These are phyloP conservation scores for Ephydatia muelleri DNA, from an alignment of 37 sponge, comb jelly and placozoan genomes.

Conservation along the genomic window DNA sequence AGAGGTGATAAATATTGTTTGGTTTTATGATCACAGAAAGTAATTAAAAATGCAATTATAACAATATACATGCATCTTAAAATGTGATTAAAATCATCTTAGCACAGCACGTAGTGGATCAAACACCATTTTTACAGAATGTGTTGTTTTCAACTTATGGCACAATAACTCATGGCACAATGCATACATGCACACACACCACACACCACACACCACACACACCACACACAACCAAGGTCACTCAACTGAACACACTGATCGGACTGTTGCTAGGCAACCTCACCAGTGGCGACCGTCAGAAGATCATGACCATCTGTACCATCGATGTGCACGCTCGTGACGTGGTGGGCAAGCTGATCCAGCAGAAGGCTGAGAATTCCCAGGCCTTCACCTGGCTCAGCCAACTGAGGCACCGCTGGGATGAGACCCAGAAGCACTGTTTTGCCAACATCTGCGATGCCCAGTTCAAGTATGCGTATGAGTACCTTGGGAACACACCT, in stretches of 20 bases:
- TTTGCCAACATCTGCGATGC: slow-evolving; percentile 99
- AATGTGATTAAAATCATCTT: too few relatives aligned
- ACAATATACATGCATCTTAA: too few relatives aligned
- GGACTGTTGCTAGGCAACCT: slow-evolving; percentile 91
- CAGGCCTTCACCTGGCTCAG: slow-evolving; percentile 98
- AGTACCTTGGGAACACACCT: slow-evolving; percentile 97
- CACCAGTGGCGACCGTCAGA: slow-evolving; percentile 90
- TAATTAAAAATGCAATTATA: too few relatives aligned
- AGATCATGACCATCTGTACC: slow-evolving; percentile 99
- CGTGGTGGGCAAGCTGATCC: slow-evolving; percentile 94
- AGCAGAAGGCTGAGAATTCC: slow-evolving; percentile 94
- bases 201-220: too few relatives aligned
- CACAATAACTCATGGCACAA: too few relatives aligned
- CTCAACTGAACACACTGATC: slow-evolving; percentile 93
- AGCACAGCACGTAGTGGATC: too few relatives aligned
- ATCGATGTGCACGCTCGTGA: slow-evolving; percentile 99
- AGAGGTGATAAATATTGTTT: too few relatives aligned
- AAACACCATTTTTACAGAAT: too few relatives aligned
- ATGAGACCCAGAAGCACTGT: slow-evolving; percentile 92
- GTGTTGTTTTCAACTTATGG: too few relatives aligned
- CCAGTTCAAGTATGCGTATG: slow-evolving; percentile 96
- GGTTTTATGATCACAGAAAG: too few relatives aligned
- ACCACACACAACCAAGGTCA: too few relatives aligned
- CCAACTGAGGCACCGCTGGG: slow-evolving; percentile 95
- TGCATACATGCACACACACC: too few relatives aligned